Evolutionary conservation across 2,113 vertebrate species (phyloP).

Genomic region (Eclectus roratus): DNA sequence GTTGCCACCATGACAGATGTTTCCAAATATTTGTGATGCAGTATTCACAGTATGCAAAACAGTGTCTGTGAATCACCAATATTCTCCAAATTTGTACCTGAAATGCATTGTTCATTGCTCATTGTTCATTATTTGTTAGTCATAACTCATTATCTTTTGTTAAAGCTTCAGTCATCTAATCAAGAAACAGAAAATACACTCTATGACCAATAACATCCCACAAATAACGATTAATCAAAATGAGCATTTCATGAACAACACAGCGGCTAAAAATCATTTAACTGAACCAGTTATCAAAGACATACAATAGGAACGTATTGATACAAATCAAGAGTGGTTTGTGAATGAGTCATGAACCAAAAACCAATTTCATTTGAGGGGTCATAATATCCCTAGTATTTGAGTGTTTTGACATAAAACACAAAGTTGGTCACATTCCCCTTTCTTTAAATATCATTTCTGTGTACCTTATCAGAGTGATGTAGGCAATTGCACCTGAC

Average conservation of each 20-base stretch:
- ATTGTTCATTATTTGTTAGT: constrained; percentile 10
- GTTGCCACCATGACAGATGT: neutral
- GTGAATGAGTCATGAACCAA: neutral
- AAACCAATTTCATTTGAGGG: neutral
- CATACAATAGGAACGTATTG: neutral
- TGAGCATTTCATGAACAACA: neutral
- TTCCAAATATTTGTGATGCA: constrained; percentile 10
- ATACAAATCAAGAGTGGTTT: neutral
- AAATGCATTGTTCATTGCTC: neutral
- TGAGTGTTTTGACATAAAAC: neutral
- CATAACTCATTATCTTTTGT: constrained; percentile 21
- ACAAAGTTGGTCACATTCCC: neutral
- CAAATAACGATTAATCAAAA: constrained; percentile 18
- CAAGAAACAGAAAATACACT: constrained; percentile 9
- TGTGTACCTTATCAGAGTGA: neutral
- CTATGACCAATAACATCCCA: neutral
- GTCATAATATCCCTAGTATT: neutral
- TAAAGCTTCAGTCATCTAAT: constrained; percentile 26
- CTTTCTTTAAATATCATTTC: neutral
- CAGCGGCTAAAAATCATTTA: neutral
- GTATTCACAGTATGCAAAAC: neutral
- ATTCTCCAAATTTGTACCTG: neutral
- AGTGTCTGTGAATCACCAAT: neutral
- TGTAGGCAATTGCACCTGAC: neutral
- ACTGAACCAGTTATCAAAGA: neutral